phyloP scores from a whole-genome alignment of 2,113 vertebrate species.

The Corynorhinus townsendii region DNA sequence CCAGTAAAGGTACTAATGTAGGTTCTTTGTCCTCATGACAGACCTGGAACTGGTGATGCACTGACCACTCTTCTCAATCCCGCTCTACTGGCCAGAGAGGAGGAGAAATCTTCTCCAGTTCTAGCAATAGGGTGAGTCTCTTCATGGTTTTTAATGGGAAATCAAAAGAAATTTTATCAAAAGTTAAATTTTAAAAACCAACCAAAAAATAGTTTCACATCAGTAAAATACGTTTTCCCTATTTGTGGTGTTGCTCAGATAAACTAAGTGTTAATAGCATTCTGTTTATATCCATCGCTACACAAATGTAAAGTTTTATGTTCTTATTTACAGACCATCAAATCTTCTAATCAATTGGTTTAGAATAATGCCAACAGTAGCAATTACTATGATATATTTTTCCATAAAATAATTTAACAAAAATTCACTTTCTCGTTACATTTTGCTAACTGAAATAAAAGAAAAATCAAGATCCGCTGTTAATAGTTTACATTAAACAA shows the following conservation, averaged over 20 bases:
- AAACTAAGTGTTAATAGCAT: not conserved
- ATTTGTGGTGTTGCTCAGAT: not conserved
- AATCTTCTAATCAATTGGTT: not conserved
- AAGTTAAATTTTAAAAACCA: not conserved
- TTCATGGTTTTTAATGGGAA: not conserved
- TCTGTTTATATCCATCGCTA: not conserved
- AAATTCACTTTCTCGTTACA: constrained; percentile 22
- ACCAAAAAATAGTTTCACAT: not conserved
- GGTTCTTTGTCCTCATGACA: not conserved
- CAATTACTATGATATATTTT: constrained; percentile 9
- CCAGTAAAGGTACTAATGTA: not conserved
- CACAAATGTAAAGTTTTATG: not conserved
- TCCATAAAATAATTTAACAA: constrained; percentile 3
- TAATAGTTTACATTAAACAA: not conserved
- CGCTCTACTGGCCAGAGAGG: not conserved
- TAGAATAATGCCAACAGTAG: not conserved
- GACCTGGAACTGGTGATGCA: not conserved
- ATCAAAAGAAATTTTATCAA: not conserved
- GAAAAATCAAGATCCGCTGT: constrained; percentile 27
- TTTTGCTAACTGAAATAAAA: constrained; percentile 31
- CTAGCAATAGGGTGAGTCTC: not conserved
- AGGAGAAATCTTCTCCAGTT: not conserved
- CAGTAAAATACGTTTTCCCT: not conserved
- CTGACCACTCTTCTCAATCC: not conserved
- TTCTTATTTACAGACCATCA: not conserved